Base-by-base conservation (phyloP, 2,797 vertebrate species). In the Serranus cabrilla region DNA sequence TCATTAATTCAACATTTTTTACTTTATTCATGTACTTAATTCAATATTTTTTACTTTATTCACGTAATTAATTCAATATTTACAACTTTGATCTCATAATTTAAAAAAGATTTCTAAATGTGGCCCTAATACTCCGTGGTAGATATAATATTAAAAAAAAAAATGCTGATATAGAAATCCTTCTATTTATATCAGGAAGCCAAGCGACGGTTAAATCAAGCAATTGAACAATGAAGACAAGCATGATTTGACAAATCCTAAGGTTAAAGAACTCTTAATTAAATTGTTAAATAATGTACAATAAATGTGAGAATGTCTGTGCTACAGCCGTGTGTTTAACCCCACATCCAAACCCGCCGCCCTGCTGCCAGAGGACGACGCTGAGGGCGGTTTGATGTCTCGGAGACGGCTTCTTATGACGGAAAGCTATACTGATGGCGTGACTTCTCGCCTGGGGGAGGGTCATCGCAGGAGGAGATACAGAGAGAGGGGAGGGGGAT, bases 371-470 rank as follows among this genome's bases (percentile, higher is more conserved):
- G 34, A 62, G 46, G 62, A 84, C 80, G 79, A 74, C 74, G 82
- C 89, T 79, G 43, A 69, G 87, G 88, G 89, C 47, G 60, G 80
- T 86, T 90, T 89, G 86, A 90, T 78, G 77, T 89, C 80, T 83
- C 68, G 84, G 79, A 92, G 89, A 91, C 76, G 84, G 87, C 83
- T 84, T 89, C 87, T 90, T 92, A 89, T 95, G 92, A 95, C 78
- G 80, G 88, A 94, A 94, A 95, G 90, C 88, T 86, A 89, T 92
- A 93, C 90, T 95, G 94, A 95, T 93, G 91, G 93, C 78, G 87
- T 94, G 93, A 94, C 92, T 94, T 90, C 55, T 83, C 89, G 87
- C 93, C 92, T 83, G 78, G 90, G 92, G 92, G 92, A 93, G 91
- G 94, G 93, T 92, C 91, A 94, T 89, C 84, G 71, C 50, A 72